A percentile compares a stretch with the other conserved stretches of the same genome.
Evolutionary conservation across 2,888 invertebrate species (phyloP).

Genomic region (Ischnus inquisitorius): DNA sequence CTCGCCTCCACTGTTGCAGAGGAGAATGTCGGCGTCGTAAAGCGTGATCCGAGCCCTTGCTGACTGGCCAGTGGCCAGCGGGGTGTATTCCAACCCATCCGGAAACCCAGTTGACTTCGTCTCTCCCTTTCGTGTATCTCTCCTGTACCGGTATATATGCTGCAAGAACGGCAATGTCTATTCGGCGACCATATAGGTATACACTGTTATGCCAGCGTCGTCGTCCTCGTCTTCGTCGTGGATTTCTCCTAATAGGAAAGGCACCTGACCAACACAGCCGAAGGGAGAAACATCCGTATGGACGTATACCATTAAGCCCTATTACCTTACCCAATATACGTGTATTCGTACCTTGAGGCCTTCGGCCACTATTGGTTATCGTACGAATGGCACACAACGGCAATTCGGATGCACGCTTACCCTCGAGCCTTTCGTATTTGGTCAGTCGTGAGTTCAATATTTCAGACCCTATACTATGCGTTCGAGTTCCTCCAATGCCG

Average conservation of each 20-base stretch:
- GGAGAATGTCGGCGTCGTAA: slow-evolving; percentile 34
- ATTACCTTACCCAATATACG: background rate
- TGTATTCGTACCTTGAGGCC: background rate
- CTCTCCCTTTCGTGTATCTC: slow-evolving; percentile 23
- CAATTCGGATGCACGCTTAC: background rate
- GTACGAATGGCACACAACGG: background rate
- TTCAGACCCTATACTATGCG: background rate
- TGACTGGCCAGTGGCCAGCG: slow-evolving; percentile 43
- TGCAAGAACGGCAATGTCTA: background rate
- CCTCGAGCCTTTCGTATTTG: slow-evolving; percentile 15
- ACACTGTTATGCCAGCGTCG: background rate
- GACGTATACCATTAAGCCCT: background rate
- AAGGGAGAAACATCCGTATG: slow-evolving; percentile 11
- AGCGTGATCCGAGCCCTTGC: slow-evolving; percentile 41
- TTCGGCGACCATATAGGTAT: background rate
- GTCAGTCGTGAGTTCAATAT: slow-evolving; percentile 16
- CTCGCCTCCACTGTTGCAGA: slow-evolving; percentile 16
- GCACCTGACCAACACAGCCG: background rate
- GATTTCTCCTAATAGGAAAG: slow-evolving; percentile 17
- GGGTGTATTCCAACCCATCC: background rate
- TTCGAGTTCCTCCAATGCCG: background rate
- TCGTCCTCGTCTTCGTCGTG: slow-evolving; percentile 14
- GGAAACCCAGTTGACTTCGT: slow-evolving; percentile 1
- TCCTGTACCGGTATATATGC: background rate
- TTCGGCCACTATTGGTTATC: background rate